These are phyloP conservation scores for Penaeus indicus DNA, from an alignment of 1,140 invertebrate genomes.

Conservation along the genomic window DNA sequence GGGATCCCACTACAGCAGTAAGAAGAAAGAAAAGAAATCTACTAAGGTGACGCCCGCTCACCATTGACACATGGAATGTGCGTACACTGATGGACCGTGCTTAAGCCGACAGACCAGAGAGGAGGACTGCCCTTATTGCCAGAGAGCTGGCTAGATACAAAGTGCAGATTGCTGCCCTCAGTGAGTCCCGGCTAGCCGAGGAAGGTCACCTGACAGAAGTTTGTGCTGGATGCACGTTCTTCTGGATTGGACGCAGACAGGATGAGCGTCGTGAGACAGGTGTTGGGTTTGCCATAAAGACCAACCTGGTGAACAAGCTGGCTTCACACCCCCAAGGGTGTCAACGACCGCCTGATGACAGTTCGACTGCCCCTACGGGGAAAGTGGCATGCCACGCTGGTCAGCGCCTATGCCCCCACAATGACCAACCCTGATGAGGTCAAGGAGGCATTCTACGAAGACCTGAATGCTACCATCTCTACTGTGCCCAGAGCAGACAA, in stretches of 20 bases:
- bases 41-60: not conserved
- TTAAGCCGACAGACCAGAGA: not conserved
- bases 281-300: not conserved
- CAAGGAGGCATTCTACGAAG: no score
- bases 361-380: no score
- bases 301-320: no score
- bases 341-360: no score
- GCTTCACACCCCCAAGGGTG: no score
- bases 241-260: not conserved
- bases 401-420: no score
- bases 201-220: not conserved
- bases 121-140: not conserved
- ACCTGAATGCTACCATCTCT: no score
- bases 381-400: no score
- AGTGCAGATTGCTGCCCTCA: conserved; percentile 9
- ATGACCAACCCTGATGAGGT: no score
- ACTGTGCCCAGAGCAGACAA: no score
- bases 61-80: no score
- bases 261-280: not conserved
- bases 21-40: not conserved
- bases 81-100: conserved; percentile 9
- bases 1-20: no score
- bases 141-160: conserved; percentile 5
- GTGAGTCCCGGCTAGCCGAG: not conserved
- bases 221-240: not conserved